These are phyloP conservation scores for Drosophila borborema DNA, from an alignment of 2,888 invertebrate genomes.

Conservation along the genomic window DNA sequence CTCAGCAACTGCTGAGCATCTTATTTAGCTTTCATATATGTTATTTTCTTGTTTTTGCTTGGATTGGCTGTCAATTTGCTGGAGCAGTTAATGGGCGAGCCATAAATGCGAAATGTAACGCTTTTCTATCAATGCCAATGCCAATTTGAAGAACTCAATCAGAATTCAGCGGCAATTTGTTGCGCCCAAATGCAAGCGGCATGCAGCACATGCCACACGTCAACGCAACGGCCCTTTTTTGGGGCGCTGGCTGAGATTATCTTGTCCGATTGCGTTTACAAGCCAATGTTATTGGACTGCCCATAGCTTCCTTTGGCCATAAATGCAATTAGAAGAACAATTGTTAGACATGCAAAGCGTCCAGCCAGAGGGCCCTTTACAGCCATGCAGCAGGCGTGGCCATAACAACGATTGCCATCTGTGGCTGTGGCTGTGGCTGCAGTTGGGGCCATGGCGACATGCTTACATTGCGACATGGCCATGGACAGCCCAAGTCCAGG, in stretches of 20 bases:
- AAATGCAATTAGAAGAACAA: conserved; percentile 82
- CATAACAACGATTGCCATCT: conserved; percentile 71
- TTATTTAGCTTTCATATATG: conserved; percentile 66
- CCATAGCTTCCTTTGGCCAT: conserved; percentile 63
- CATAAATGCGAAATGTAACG: conserved; percentile 60
- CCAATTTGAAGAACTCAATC: conserved; percentile 73
- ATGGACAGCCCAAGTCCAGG: not conserved
- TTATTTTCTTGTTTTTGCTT: conserved; percentile 19
- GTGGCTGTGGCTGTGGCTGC: conserved; percentile 13
- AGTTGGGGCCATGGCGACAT: conserved; percentile 7
- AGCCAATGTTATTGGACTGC: conserved; percentile 55
- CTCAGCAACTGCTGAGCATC: conserved; percentile 39
- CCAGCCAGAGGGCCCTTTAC: conserved; percentile 50
- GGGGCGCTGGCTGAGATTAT: conserved; percentile 64
- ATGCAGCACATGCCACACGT: conserved; percentile 59
- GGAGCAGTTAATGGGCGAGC: conserved; percentile 58
- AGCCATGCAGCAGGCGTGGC: conserved; percentile 40
- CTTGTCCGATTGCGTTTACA: conserved; percentile 80
- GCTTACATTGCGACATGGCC: conserved; percentile 13
- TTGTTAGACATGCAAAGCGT: conserved; percentile 80
- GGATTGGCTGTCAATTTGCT: conserved; percentile 59
- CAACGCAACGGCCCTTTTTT: conserved; percentile 67
- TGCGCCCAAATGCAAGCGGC: conserved; percentile 47
- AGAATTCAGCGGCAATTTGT: conserved; percentile 59
- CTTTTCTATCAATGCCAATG: conserved; percentile 62